Percentiles rank a stretch among this genome's conserved stretches.
Conservation (phyloP, 2,888 invertebrate genomes). For the Cremastinae sp. region DNA sequence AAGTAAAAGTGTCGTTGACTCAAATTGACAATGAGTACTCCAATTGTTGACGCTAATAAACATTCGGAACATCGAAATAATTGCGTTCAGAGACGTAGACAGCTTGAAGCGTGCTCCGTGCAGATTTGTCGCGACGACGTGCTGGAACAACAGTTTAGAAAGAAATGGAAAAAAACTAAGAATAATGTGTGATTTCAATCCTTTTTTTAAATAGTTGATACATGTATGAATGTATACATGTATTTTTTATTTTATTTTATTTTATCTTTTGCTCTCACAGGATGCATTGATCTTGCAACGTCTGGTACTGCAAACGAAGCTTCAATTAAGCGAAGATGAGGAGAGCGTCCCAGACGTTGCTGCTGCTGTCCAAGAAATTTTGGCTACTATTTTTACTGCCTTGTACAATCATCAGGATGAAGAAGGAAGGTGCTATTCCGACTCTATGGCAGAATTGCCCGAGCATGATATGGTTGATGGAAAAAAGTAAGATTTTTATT, state of each 20-base stretch:
- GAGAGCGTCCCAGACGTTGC: slow-evolving; percentile 94
- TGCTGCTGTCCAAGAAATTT: slow-evolving; percentile 93
- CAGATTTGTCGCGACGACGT: slow-evolving; percentile 74
- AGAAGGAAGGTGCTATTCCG: slow-evolving; percentile 97
- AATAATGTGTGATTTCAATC: slow-evolving; percentile 62
- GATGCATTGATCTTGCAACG: slow-evolving; percentile 96
- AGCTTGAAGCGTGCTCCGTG: slow-evolving; percentile 74
- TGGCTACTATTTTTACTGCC: slow-evolving; percentile 94
- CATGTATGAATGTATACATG: slow-evolving; percentile 1
- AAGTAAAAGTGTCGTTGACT: slow-evolving; percentile 1
- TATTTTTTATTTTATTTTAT: slow-evolving; percentile 11
- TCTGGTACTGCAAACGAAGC: slow-evolving; percentile 94
- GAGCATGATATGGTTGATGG: slow-evolving; percentile 89
- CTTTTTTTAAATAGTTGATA: slow-evolving; percentile 24
- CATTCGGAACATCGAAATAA: slow-evolving; percentile 49
- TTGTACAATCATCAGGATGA: slow-evolving; percentile 98
- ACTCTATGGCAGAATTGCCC: slow-evolving; percentile 96
- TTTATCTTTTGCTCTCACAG: slow-evolving; percentile 75
- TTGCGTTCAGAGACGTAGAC: slow-evolving; percentile 53
- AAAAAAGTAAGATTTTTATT: slow-evolving; percentile 82
- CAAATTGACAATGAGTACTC: slow-evolving; percentile 32
- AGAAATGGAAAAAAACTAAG: slow-evolving; percentile 69
- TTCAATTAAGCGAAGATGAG: slow-evolving; percentile 91
- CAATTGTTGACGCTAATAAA: slow-evolving; percentile 33
- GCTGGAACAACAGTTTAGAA: slow-evolving; percentile 73